phyloP scores from a whole-genome alignment of 2,113 vertebrate species.

The Pseudonaja textilis region DNA sequence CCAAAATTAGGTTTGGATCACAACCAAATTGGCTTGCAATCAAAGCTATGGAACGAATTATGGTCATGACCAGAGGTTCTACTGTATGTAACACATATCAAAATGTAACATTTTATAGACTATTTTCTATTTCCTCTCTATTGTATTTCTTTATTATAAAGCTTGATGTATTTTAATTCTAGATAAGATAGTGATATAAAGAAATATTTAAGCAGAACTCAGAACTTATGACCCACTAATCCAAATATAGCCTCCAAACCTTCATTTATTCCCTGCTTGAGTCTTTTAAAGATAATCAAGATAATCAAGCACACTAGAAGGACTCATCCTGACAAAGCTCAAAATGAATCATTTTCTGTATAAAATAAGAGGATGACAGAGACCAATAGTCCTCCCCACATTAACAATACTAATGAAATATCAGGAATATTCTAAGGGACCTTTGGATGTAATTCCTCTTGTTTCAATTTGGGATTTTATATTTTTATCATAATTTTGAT shows the following conservation, averaged over 20 bases:
- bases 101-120: neutral
- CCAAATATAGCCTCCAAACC: neutral
- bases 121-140: neutral
- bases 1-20: too few relatives aligned
- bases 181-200: neutral
- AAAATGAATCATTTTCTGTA: neutral
- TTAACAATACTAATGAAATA: neutral
- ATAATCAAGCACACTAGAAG: neutral
- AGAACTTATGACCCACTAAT: neutral
- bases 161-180: neutral
- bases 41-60: too few relatives aligned
- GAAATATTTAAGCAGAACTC: neutral
- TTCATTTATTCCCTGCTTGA: neutral
- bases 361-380: neutral
- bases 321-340: neutral
- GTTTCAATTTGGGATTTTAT: neutral
- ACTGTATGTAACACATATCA: neutral
- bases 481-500: neutral
- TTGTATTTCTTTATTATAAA: neutral
- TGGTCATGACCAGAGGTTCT: too few relatives aligned
- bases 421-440: neutral
- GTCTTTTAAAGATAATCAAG: neutral
- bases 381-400: neutral
- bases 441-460: neutral
- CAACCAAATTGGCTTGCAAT: too few relatives aligned